These are phyloP conservation scores for Isurus oxyrinchus DNA, from an alignment of 2,113 vertebrate species.

Conservation along the genomic window DNA sequence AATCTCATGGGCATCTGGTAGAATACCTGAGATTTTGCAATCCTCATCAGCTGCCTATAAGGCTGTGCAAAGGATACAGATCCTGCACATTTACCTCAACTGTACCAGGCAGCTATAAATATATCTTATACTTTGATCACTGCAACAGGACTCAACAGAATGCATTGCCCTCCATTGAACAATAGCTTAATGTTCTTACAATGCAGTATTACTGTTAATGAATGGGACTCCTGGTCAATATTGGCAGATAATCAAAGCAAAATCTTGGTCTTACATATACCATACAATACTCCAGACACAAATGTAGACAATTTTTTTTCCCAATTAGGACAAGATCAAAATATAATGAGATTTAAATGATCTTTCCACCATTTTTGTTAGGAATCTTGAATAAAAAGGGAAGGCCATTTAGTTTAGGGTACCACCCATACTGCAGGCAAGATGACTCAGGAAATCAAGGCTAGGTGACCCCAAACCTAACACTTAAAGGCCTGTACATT, in stretches of 20 bases:
- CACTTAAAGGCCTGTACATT: background rate
- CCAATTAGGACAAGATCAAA: background rate
- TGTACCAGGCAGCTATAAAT: background rate
- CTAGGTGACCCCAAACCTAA: background rate
- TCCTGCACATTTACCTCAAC: background rate
- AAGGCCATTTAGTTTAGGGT: background rate
- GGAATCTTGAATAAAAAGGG: background rate
- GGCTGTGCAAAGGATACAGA: background rate
- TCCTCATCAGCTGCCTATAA: background rate
- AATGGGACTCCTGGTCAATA: background rate
- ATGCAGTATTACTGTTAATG: background rate
- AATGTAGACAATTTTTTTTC: background rate
- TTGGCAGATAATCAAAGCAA: background rate
- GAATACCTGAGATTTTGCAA: background rate
- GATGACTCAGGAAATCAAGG: background rate
- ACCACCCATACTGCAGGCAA: background rate
- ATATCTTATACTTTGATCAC: background rate
- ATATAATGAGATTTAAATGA: background rate
- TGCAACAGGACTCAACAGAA: background rate
- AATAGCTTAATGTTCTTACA: background rate
- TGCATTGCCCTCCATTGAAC: background rate
- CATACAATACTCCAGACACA: background rate
- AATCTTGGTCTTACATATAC: background rate
- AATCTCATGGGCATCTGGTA: background rate
- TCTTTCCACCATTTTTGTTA: background rate